These are phyloP conservation scores for Cephus pulcher DNA, from an alignment of 2,888 invertebrate genomes.

Conservation along the genomic window DNA sequence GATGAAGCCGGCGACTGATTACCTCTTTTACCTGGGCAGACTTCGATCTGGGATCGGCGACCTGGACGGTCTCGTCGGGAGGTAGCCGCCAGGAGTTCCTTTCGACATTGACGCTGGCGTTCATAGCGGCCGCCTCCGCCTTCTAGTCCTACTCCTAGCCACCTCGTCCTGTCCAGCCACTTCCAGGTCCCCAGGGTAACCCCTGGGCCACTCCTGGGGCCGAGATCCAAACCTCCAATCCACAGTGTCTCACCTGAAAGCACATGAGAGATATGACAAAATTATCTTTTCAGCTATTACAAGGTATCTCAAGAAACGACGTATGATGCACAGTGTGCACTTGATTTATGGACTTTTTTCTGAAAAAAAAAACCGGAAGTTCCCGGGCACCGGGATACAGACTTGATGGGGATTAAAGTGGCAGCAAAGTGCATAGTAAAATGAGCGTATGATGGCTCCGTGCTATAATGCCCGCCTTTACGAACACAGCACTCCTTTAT, in stretches of 20 bases:
- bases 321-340: too few relatives aligned
- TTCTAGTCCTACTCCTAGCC: slow-evolving; percentile 44
- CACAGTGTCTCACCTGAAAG: slow-evolving; percentile 52
- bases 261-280: background rate
- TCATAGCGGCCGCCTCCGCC: slow-evolving; percentile 77
- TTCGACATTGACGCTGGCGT: slow-evolving; percentile 90
- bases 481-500: background rate
- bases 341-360: background rate
- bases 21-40: slow-evolving; percentile 72
- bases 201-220: slow-evolving; percentile 67
- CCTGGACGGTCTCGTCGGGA: slow-evolving; percentile 92
- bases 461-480: background rate
- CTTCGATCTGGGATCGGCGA: slow-evolving; percentile 89
- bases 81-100: slow-evolving; percentile 92
- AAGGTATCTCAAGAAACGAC: background rate
- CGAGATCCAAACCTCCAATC: slow-evolving; percentile 55
- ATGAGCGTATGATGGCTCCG: background rate
- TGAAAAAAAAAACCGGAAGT: background rate
- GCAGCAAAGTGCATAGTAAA: background rate
- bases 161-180: slow-evolving; percentile 43
- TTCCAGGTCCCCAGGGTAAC: slow-evolving; percentile 55
- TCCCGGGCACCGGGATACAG: background rate
- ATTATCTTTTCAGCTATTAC: background rate
- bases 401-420: background rate
- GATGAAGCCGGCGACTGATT: slow-evolving; percentile 33